These are phyloP conservation scores for Alauda arvensis DNA, from an alignment of 2,797 vertebrate species.

Conservation along the genomic window DNA sequence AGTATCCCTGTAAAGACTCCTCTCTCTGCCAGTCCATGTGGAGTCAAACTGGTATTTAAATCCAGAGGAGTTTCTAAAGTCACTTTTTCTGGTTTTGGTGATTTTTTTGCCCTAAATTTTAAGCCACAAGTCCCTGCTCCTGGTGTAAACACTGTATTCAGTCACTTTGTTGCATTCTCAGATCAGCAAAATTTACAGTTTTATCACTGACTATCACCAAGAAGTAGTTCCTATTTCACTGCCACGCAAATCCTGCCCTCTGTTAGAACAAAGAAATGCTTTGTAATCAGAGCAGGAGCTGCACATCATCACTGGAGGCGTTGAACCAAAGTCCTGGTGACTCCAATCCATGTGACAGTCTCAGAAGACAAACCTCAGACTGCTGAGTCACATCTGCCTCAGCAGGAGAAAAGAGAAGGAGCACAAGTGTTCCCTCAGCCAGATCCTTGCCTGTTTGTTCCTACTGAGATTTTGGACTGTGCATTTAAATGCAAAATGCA, in stretches of 20 bases:
- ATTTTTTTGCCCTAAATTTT: background rate
- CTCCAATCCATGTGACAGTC: background rate
- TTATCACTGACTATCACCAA: background rate
- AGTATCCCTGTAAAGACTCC: background rate
- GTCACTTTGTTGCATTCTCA: background rate
- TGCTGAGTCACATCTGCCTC: slow-evolving; percentile 66
- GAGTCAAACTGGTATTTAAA: background rate
- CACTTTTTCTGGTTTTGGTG: background rate
- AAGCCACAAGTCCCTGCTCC: background rate
- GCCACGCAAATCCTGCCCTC: background rate
- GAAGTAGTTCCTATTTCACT: background rate
- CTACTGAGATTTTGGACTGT: slow-evolving; percentile 10
- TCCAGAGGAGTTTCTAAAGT: background rate
- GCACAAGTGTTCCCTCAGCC: background rate
- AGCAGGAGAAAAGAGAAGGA: background rate
- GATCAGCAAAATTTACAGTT: background rate
- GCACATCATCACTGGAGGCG: background rate
- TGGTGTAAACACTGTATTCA: background rate
- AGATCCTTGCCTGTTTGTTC: background rate
- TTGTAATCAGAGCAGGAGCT: background rate
- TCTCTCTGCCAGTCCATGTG: background rate
- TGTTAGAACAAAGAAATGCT: background rate
- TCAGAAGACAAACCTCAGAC: slow-evolving; percentile 6
- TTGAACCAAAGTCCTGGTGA: background rate
- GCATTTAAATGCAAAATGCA: slow-evolving; percentile 42